Evolutionary conservation across 2,888 invertebrate genomes (phyloP).

Genomic region (Caenorhabditis zanzibari): DNA sequence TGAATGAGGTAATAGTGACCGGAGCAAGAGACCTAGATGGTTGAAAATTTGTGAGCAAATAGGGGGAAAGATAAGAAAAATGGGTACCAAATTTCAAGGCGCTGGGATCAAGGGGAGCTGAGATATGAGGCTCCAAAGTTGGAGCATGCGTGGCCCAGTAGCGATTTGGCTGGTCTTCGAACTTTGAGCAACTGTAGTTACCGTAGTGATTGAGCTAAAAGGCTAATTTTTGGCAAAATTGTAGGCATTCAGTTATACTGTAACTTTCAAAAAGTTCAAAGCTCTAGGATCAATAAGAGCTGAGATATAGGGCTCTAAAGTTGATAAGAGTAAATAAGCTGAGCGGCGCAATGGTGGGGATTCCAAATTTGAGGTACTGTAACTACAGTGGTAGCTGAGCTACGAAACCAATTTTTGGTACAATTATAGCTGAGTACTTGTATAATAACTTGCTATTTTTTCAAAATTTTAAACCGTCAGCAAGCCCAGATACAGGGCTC

Average conservation of each 20-base stretch:
- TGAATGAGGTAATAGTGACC: conserved; percentile 1
- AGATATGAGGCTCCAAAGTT: conserved; percentile 9
- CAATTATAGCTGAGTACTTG: too few species aligned
- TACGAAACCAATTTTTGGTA: too few species aligned
- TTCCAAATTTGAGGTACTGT: too few species aligned
- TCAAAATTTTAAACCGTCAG: too few species aligned
- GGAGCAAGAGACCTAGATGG: background rate
- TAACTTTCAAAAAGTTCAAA: background rate
- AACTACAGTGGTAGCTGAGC: too few species aligned
- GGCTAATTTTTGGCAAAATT: background rate
- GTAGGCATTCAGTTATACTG: too few species aligned
- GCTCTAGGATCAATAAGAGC: too few species aligned
- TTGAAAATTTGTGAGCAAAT: background rate
- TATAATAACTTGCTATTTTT: too few species aligned
- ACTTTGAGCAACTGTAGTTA: background rate
- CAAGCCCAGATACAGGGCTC: too few species aligned
- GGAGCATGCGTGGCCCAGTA: background rate
- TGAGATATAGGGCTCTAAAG: background rate
- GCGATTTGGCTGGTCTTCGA: too few species aligned
- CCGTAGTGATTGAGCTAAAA: background rate
- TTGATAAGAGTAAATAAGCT: background rate
- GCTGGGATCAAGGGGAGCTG: background rate
- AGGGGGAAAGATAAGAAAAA: too few species aligned
- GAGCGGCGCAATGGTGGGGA: conserved; percentile 1
- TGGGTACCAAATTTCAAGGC: background rate